phyloP scores from a whole-genome alignment of 2,113 vertebrate species.

The Oryzias melastigma region DNA sequence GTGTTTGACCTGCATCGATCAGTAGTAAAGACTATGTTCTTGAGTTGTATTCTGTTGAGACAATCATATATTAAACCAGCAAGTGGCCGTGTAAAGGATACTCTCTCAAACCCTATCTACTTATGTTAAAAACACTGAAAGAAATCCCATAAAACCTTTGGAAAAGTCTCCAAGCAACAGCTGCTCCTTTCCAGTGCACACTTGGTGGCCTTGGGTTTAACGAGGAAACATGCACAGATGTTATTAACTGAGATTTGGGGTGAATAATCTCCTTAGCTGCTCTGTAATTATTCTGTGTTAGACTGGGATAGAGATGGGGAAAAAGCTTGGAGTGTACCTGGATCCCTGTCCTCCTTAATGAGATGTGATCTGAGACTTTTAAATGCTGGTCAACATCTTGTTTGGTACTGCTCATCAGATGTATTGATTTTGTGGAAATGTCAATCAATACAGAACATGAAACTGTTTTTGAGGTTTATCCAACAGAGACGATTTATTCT shows the following conservation, averaged over 20 bases:
- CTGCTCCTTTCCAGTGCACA: slow-evolving; percentile 29
- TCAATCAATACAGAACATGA: not conserved
- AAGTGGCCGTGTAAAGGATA: not conserved
- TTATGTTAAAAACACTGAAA: slow-evolving; percentile 17
- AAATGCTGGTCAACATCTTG: not conserved
- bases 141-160: slow-evolving; percentile 24
- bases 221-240: slow-evolving; percentile 46
- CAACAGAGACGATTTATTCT: not conserved
- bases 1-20: too few relatives aligned
- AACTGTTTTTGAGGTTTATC: not conserved
- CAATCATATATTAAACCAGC: too few relatives aligned
- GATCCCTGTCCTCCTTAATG: not conserved
- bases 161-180: slow-evolving; percentile 26
- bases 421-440: too few relatives aligned
- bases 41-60: too few relatives aligned
- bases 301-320: slow-evolving; percentile 20
- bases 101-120: not conserved
- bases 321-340: slow-evolving; percentile 37
- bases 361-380: slow-evolving; percentile 15
- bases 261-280: slow-evolving; percentile 73
- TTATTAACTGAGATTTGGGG: slow-evolving; percentile 72
- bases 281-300: slow-evolving; percentile 43
- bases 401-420: too few relatives aligned
- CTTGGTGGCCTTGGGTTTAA: slow-evolving; percentile 34
- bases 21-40: too few relatives aligned